Evolutionary conservation across 2,797 vertebrate species (phyloP).

Genomic region (Siniperca undulata): DNA sequence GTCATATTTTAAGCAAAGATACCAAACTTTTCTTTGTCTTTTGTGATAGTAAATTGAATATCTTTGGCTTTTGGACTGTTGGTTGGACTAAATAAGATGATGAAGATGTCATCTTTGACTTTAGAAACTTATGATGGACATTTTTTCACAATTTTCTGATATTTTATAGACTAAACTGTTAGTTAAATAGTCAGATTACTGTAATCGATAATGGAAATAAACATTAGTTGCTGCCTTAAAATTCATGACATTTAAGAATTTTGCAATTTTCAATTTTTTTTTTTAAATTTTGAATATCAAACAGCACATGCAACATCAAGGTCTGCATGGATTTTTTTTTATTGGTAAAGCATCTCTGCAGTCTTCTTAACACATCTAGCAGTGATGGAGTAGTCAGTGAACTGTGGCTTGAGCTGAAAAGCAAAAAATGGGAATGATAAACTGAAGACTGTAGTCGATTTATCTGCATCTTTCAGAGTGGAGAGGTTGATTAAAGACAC

Average conservation of each 20-base stretch:
- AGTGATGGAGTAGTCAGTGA: slow-evolving; percentile 1
- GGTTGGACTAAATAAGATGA: too few relatives aligned
- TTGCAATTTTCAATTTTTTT: not conserved
- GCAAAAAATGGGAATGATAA: slow-evolving; percentile 6
- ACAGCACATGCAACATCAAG: not conserved
- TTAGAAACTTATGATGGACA: not conserved
- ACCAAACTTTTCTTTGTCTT: not conserved
- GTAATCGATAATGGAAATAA: not conserved
- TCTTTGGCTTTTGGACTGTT: not conserved
- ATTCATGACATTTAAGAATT: not conserved
- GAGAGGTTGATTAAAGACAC: slow-evolving; percentile 29
- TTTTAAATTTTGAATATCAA: not conserved
- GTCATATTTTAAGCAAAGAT: not conserved
- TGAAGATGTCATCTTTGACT: not conserved
- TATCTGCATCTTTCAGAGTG: not conserved
- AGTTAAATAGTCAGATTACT: not conserved
- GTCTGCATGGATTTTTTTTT: not conserved
- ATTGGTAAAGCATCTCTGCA: not conserved
- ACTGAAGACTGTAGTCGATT: not conserved
- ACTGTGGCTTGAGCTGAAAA: slow-evolving; percentile 3
- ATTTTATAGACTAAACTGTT: not conserved
- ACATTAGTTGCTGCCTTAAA: not conserved
- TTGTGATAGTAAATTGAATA: not conserved
- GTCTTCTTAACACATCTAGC: not conserved
- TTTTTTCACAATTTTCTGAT: not conserved